Evolutionary conservation across 1,140 invertebrate genomes (phyloP).

Genomic region (Venturia canescens): DNA sequence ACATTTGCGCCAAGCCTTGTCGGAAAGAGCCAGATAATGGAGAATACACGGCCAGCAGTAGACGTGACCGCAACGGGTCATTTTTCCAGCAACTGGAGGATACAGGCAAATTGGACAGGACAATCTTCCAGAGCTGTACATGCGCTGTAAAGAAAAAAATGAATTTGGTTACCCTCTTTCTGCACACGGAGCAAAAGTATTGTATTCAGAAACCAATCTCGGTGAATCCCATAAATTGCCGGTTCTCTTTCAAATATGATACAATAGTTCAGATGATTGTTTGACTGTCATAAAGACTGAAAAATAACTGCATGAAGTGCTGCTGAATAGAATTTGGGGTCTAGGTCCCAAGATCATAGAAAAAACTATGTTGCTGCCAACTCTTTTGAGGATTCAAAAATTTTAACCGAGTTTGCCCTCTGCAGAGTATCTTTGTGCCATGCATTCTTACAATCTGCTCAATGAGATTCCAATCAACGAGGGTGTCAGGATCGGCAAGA

Average conservation of each 20-base stretch:
- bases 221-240: background rate
- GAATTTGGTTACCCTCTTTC: background rate
- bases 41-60: slow-evolving; percentile 97
- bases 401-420: too few relatives aligned
- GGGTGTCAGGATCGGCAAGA: slow-evolving; percentile 88
- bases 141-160: slow-evolving; percentile 73
- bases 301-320: background rate
- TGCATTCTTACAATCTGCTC: slow-evolving; percentile 90
- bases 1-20: slow-evolving; percentile 87
- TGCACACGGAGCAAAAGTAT: too few relatives aligned
- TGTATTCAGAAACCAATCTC: too few relatives aligned
- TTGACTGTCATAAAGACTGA: slow-evolving; percentile 36
- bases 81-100: slow-evolving; percentile 89
- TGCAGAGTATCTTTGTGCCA: background rate
- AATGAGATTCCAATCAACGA: slow-evolving; percentile 94
- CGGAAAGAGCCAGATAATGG: slow-evolving; percentile 91
- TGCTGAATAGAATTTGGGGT: too few relatives aligned
- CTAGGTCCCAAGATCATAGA: too few relatives aligned
- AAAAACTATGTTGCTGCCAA: too few relatives aligned
- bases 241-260: slow-evolving; percentile 1
- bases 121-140: slow-evolving; percentile 82
- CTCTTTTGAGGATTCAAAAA: too few relatives aligned
- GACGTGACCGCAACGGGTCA: slow-evolving; percentile 96
- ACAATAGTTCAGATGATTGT: background rate
- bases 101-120: slow-evolving; percentile 95